Conservation (phyloP, 2,797 vertebrate genomes). For the Hapalemur alaotrensis region DNA sequence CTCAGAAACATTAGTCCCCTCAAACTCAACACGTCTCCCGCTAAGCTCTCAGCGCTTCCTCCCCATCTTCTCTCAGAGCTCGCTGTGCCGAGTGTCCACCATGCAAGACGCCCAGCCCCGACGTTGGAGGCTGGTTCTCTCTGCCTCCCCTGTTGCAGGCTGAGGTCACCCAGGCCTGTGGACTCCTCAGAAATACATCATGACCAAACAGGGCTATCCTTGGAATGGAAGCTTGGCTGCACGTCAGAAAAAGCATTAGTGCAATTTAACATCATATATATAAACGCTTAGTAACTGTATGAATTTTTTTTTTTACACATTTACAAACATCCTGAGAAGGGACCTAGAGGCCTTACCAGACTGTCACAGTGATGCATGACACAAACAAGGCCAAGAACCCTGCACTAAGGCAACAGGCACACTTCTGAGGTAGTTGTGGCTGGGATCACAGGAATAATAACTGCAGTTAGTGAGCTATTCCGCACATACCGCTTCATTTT, state of each 20-base stretch:
- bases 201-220: not conserved
- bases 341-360: not conserved
- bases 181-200: not conserved
- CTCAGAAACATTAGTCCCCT: not conserved
- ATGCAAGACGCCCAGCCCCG: not conserved
- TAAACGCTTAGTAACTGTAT: not conserved
- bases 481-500: too few relatives aligned
- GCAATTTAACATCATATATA: not conserved
- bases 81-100: too few relatives aligned
- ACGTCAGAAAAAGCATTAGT: not conserved
- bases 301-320: not conserved
- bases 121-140: fast-evolving
- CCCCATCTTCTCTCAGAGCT: not conserved
- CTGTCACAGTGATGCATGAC: too few relatives aligned
- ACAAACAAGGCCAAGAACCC: not conserved
- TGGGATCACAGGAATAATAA: too few relatives aligned
- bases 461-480: too few relatives aligned
- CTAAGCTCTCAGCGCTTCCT: too few relatives aligned
- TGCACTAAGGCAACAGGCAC: not conserved
- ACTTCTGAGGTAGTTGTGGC: not conserved
- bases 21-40: fast-evolving
- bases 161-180: not conserved
- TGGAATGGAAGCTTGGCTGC: not conserved
- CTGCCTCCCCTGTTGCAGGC: fast-evolving
- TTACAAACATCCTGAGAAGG: not conserved